Conservation (phyloP, 1,140 invertebrate genomes). For the Heliconius hewitsoni region DNA sequence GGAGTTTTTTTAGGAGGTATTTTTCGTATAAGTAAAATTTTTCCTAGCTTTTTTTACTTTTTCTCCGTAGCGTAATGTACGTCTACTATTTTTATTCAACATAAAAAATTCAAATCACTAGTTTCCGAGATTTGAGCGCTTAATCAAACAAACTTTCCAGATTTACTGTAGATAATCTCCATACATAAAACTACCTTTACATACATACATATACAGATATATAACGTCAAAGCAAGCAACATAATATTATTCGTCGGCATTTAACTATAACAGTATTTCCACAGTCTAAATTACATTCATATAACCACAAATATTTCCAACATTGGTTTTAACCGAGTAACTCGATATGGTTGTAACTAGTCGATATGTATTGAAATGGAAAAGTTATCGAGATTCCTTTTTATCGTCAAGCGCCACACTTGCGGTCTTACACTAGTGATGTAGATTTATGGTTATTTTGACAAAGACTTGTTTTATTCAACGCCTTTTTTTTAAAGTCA, state of each 20-base stretch:
- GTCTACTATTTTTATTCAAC: no score
- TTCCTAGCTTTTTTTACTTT: no score
- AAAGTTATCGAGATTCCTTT: slow-evolving; percentile 63
- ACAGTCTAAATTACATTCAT: slow-evolving; percentile 32
- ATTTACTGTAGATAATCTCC: no score
- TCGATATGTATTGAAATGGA: slow-evolving; percentile 61
- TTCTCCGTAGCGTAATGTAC: no score
- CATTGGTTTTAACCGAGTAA: slow-evolving; percentile 42
- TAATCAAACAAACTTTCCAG: no score
- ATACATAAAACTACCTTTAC: no score
- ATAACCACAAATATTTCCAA: slow-evolving; percentile 36
- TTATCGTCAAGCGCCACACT: slow-evolving; percentile 62
- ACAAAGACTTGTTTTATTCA: not conserved
- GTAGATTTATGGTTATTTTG: slow-evolving; percentile 34
- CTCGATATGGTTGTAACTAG: slow-evolving; percentile 55
- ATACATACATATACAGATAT: not conserved
- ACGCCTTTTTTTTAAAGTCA: not conserved
- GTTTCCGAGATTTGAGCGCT: no score
- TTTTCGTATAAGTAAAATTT: no score
- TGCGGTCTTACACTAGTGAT: slow-evolving; percentile 50
- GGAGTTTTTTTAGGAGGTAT: no score
- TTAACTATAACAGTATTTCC: slow-evolving; percentile 35
- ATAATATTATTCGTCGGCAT: slow-evolving; percentile 21
- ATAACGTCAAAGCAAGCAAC: not conserved
- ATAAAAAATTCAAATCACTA: no score